These are phyloP conservation scores for Glossophaga mutica DNA, from an alignment of 2,797 vertebrate species.

Conservation along the genomic window DNA sequence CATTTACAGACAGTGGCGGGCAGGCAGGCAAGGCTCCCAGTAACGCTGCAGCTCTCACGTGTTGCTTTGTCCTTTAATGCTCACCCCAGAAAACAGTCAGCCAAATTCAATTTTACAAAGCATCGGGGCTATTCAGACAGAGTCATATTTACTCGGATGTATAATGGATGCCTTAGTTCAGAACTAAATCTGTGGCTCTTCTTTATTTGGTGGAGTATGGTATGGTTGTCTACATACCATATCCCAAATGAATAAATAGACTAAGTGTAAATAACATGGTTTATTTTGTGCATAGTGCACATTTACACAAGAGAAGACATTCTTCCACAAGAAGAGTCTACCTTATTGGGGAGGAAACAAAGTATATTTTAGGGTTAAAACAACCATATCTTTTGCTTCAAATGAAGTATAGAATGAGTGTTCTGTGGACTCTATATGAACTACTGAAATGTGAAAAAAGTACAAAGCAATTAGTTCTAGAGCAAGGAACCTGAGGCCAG, in stretches of 20 bases:
- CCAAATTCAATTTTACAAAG: slow-evolving; percentile 45
- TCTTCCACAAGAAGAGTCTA: neutral
- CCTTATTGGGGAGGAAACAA: slow-evolving; percentile 26
- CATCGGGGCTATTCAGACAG: slow-evolving; percentile 32
- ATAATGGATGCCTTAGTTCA: slow-evolving; percentile 30
- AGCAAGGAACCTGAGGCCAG: neutral
- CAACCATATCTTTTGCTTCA: neutral
- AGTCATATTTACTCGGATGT: slow-evolving; percentile 41
- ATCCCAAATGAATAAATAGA: slow-evolving; percentile 54
- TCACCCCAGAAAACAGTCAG: slow-evolving; percentile 39
- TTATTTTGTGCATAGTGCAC: slow-evolving; percentile 37
- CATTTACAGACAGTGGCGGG: slow-evolving; percentile 22
- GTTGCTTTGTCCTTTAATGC: slow-evolving; percentile 54
- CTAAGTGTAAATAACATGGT: slow-evolving; percentile 26
- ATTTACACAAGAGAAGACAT: slow-evolving; percentile 12
- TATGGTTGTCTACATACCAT: neutral
- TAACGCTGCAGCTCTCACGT: neutral
- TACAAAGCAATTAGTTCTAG: neutral
- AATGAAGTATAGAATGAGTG: neutral
- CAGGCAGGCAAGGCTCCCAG: neutral
- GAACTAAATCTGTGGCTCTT: slow-evolving; percentile 49
- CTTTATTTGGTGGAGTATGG: slow-evolving; percentile 51
- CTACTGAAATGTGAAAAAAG: neutral
- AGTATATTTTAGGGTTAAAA: neutral
- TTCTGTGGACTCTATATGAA: neutral